These are phyloP conservation scores for Corbicula japonica DNA, from an alignment of 2,888 invertebrate genomes.

Conservation along the genomic window DNA sequence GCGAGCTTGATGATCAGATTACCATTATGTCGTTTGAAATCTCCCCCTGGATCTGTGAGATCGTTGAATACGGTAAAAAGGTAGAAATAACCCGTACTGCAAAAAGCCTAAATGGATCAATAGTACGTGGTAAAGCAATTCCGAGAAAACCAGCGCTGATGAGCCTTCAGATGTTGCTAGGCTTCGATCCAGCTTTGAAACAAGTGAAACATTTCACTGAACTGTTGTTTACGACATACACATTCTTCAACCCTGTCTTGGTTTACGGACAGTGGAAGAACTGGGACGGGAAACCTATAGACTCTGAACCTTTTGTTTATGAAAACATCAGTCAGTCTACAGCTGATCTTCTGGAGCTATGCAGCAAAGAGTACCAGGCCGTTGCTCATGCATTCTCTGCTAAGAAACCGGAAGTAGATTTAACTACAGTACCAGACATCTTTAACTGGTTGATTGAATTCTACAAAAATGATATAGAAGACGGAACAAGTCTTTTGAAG, in stretches of 20 bases:
- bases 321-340: conserved; percentile 70
- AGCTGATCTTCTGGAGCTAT: conserved; percentile 58
- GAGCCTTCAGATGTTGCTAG: conserved; percentile 72
- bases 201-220: conserved; percentile 72
- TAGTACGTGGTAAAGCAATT: conserved; percentile 69
- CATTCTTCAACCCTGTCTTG: conserved; percentile 74
- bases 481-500: conserved; percentile 66
- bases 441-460: conserved; percentile 73
- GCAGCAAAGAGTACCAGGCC: conserved; percentile 66
- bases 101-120: conserved; percentile 67
- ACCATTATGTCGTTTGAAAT: conserved; percentile 78
- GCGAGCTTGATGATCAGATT: conserved; percentile 56
- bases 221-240: conserved; percentile 71
- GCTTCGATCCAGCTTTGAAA: conserved; percentile 67
- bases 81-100: conserved; percentile 69
- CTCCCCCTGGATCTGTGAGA: conserved; percentile 78
- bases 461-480: conserved; percentile 73
- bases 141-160: conserved; percentile 70
- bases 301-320: conserved; percentile 72
- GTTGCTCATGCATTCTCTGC: conserved; percentile 64
- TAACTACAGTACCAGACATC: conserved; percentile 68
- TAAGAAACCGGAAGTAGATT: conserved; percentile 61
- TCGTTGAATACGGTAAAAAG: conserved; percentile 74
- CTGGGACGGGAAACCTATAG: conserved; percentile 74
- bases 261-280: conserved; percentile 77